phyloP scores from a whole-genome alignment of 2,113 vertebrate species.

The Boleophthalmus pectinirostris region DNA sequence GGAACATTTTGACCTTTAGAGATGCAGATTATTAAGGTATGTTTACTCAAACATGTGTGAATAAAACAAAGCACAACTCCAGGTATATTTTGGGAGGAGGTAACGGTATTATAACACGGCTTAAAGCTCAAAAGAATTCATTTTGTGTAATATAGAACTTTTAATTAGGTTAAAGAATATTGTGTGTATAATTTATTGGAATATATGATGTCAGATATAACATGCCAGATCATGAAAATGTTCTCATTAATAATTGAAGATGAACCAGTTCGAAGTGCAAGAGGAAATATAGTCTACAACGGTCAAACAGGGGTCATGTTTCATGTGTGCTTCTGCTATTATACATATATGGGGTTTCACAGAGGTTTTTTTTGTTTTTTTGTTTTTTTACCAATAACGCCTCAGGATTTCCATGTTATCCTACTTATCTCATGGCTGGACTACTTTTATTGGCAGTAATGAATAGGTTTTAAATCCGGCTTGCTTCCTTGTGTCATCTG shows the following conservation, averaged over 20 bases:
- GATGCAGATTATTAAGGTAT: too few relatives aligned
- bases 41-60: too few relatives aligned
- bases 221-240: constrained; percentile 29
- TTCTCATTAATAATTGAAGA: constrained; percentile 10
- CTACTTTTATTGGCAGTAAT: neutral
- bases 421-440: neutral
- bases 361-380: neutral
- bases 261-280: constrained; percentile 20
- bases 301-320: neutral
- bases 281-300: neutral
- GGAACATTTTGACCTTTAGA: too few relatives aligned
- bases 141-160: too few relatives aligned
- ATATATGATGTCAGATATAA: neutral
- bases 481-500: neutral
- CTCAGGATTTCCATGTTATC: neutral
- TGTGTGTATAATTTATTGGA: neutral
- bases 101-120: neutral
- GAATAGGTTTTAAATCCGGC: neutral
- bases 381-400: neutral
- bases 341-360: neutral
- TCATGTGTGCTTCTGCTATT: neutral
- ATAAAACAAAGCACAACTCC: too few relatives aligned
- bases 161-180: too few relatives aligned
- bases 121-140: too few relatives aligned
- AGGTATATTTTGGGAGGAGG: too few relatives aligned